Conservation (phyloP, 2,797 vertebrate species). For the Malacoraja senta region DNA sequence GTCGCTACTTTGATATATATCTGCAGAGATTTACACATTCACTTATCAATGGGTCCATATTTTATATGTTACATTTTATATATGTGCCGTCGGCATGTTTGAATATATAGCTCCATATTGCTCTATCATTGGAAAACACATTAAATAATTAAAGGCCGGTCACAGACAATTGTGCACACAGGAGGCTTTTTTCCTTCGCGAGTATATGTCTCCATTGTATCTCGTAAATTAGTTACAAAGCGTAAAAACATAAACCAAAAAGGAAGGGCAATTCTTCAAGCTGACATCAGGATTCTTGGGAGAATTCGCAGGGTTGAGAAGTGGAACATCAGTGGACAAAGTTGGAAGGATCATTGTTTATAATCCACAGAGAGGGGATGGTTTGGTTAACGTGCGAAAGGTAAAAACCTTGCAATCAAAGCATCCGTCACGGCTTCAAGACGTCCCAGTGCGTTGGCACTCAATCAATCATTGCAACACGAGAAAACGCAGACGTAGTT, state of each 20-base stretch:
- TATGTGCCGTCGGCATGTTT: neutral
- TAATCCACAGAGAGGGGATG: neutral
- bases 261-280: too few species aligned
- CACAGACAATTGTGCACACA: neutral
- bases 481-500: neutral
- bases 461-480: neutral
- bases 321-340: neutral
- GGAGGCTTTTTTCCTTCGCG: neutral
- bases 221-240: neutral
- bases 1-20: neutral
- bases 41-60: neutral
- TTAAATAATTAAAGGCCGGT: neutral
- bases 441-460: too few species aligned
- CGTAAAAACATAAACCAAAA: neutral
- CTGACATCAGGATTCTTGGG: neutral
- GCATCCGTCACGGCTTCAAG: neutral
- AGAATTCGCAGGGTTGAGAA: neutral
- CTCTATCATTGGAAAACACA: neutral
- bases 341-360: neutral
- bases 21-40: neutral
- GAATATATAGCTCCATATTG: neutral
- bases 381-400: neutral
- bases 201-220: neutral
- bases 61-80: neutral
- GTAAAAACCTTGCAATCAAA: neutral